These are phyloP conservation scores for Peromyscus leucopus DNA, from an alignment of 2,113 vertebrate species.

Conservation along the genomic window DNA sequence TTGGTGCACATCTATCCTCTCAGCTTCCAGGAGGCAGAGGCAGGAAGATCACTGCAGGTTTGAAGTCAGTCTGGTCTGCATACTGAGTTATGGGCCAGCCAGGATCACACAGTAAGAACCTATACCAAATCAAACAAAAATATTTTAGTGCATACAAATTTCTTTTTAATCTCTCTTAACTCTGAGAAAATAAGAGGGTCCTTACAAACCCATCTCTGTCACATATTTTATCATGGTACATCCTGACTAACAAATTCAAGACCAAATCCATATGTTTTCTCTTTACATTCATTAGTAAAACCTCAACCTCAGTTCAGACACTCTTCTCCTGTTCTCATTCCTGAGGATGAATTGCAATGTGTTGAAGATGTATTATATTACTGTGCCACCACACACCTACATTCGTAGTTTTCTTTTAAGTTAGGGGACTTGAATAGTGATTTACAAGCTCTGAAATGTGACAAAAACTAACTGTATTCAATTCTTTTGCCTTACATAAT, in stretches of 20 bases:
- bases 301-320: background rate
- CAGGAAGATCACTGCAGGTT: background rate
- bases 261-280: background rate
- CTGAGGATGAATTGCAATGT: slow-evolving; percentile 9
- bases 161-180: background rate
- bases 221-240: background rate
- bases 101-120: background rate
- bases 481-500: slow-evolving; percentile 50
- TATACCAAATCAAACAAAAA: background rate
- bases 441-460: slow-evolving; percentile 44
- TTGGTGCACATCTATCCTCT: background rate
- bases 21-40: background rate
- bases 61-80: background rate
- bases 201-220: background rate
- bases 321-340: slow-evolving; percentile 27
- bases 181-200: background rate
- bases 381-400: background rate
- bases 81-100: background rate
- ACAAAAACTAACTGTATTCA: slow-evolving; percentile 45
- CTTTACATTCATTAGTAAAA: background rate
- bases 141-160: slow-evolving; percentile 34
- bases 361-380: slow-evolving; percentile 57
- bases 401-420: slow-evolving; percentile 38
- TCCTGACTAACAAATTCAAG: background rate
- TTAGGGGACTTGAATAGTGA: slow-evolving; percentile 37